A percentile compares a stretch with the other conserved stretches of the same genome.
Evolutionary conservation across 2,888 invertebrate species (phyloP).

Genomic region (Apodemia duryi): DNA sequence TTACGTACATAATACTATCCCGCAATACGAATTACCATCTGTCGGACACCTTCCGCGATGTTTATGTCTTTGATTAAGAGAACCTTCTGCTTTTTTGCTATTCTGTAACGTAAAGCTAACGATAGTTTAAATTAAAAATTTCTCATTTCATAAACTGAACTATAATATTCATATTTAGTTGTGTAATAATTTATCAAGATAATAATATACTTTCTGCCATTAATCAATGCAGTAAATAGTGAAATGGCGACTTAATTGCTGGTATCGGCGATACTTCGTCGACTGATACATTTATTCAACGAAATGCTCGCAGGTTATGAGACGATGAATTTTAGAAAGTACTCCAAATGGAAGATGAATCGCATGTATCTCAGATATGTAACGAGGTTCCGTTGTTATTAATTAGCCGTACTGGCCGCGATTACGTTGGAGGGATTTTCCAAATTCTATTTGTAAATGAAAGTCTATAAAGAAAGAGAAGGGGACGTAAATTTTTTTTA

Average conservation of each 20-base stretch:
- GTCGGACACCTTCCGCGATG: no score
- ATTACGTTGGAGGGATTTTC: no score
- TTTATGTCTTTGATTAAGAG: no score
- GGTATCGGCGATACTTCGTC: neutral
- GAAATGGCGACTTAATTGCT: conserved; percentile 1
- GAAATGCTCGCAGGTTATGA: conserved; percentile 8
- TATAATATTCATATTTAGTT: neutral
- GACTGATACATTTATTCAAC: conserved; percentile 5
- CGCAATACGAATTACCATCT: no score
- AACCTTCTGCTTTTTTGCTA: no score
- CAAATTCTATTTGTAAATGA: no score
- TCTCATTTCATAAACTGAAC: no score
- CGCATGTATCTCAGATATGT: conserved; percentile 11
- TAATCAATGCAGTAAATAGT: neutral
- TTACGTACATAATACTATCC: no score
- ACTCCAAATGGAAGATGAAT: conserved; percentile 26
- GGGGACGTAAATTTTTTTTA: no score
- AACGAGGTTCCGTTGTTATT: conserved; percentile 21
- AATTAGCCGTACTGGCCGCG: conserved; percentile 15
- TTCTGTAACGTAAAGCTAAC: no score
- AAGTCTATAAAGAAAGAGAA: no score
- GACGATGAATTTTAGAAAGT: conserved; percentile 33
- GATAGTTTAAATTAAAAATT: no score
- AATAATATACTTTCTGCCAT: neutral
- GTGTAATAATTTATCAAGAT: neutral